A percentile compares a stretch with the other conserved stretches of the same genome.
Conservation (phyloP, 2,888 invertebrate species). For the Aphidius colemani region DNA sequence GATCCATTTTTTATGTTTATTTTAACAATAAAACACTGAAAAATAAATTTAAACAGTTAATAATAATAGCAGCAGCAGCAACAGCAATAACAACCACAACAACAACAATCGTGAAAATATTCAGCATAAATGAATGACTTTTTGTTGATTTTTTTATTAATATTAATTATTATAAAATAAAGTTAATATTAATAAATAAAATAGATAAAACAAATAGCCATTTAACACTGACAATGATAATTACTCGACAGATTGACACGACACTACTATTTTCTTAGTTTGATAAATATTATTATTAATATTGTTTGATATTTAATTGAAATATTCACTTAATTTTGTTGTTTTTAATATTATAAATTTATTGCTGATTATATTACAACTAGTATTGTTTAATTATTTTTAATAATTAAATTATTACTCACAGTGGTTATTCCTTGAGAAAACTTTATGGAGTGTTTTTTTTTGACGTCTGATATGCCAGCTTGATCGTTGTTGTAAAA, state of each 20-base stretch:
- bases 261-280: too few relatives aligned
- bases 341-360: background rate
- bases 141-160: too few relatives aligned
- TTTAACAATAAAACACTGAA: too few relatives aligned
- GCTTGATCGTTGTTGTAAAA: constrained; percentile 33
- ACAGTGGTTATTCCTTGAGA: constrained; percentile 36
- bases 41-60: background rate
- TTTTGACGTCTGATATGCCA: constrained; percentile 37
- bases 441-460: constrained; percentile 37
- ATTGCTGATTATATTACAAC: background rate
- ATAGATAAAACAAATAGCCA: too few relatives aligned
- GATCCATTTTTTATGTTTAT: constrained; percentile 72
- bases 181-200: too few relatives aligned
- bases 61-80: background rate
- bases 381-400: background rate
- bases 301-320: too few relatives aligned
- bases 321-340: too few relatives aligned
- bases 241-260: too few relatives aligned
- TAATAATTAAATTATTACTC: constrained; percentile 31
- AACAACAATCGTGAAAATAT: background rate
- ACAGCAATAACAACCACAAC: background rate
- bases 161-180: too few relatives aligned
- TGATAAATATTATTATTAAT: too few relatives aligned
- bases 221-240: too few relatives aligned
- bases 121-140: too few relatives aligned